Evolutionary conservation across 2,888 invertebrate genomes (phyloP), one percentile per base, ranked within the genome.

Genomic region (Pyrrhia umbra): DNA sequence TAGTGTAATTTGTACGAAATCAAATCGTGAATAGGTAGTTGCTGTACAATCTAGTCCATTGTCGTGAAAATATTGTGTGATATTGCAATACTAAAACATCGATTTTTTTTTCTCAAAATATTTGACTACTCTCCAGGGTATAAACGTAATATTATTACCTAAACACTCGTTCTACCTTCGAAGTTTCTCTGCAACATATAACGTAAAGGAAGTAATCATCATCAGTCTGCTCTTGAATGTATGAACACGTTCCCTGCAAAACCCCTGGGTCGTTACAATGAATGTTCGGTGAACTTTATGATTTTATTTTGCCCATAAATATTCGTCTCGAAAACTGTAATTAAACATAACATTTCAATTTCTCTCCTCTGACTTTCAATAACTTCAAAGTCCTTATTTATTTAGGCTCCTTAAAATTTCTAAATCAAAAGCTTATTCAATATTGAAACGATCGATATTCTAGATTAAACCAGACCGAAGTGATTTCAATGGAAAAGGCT

Each of bases 391-490:
- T 45, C 8, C 6, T 50, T 56, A 47, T 61, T 68, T 45, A 59
- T 63, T 42, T 43, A 30, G 16, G 25, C 30, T 25, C 46, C 15
- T 39, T 54, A 45, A 37, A 25, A 46, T 23, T 39, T 59, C 15
- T 52, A 56, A 40, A 52, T 16, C 42, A 21, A 8, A 13, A 54
- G 18, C 15, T 39, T 20, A 40, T 59, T 59, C 42, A 56, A 52
- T 61, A 47, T 68, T 47, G 18, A 58, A 43, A 49, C 21, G 16
- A 50, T 56, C 64, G 9, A 52, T 59, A 16, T 61, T 54, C 40
- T 20, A 37, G 64, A 59, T 77, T 46, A 45, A 51, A 57, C 18
- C 50, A 20, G 16, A 62, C 15, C 2, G 21, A 42, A 27, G 18
- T 20, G 42, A 43, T 61, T 63, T 61, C 16, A 60, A 30, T 15